Conservation (phyloP, 2,888 invertebrate species). For the Idaea dimidiata region DNA sequence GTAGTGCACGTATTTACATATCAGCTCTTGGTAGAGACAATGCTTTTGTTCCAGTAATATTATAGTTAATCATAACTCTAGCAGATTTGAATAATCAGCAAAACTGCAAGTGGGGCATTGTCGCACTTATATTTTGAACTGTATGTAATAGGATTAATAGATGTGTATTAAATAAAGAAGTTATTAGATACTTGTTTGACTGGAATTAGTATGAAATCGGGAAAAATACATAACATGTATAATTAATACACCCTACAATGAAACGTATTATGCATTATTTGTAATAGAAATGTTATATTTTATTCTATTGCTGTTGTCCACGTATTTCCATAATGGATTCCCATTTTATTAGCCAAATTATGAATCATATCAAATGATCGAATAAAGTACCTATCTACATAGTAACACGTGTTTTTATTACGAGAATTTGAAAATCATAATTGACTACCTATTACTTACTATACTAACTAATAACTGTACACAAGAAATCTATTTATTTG, state of each 20-base stretch:
- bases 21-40: no score
- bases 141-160: no score
- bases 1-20: no score
- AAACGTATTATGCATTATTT: background rate
- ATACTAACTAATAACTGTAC: no score
- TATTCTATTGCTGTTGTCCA: conserved; percentile 41
- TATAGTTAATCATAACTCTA: no score
- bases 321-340: conserved; percentile 48
- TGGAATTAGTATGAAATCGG: background rate
- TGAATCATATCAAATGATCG: conserved; percentile 78
- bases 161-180: no score
- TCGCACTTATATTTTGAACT: no score
- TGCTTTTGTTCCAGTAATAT: no score
- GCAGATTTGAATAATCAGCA: no score
- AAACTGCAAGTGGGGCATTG: no score
- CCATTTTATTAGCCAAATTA: conserved; percentile 75
- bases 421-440: no score
- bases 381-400: conserved; percentile 73
- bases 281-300: conserved; percentile 14
- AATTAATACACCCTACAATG: background rate
- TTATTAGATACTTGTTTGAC: background rate
- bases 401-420: conserved; percentile 31
- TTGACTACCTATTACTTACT: background rate
- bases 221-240: background rate
- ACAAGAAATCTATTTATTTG: no score